phyloP scores from a whole-genome alignment of 2,113 vertebrate species.

The Gnathonemus echidnorhynchus region DNA sequence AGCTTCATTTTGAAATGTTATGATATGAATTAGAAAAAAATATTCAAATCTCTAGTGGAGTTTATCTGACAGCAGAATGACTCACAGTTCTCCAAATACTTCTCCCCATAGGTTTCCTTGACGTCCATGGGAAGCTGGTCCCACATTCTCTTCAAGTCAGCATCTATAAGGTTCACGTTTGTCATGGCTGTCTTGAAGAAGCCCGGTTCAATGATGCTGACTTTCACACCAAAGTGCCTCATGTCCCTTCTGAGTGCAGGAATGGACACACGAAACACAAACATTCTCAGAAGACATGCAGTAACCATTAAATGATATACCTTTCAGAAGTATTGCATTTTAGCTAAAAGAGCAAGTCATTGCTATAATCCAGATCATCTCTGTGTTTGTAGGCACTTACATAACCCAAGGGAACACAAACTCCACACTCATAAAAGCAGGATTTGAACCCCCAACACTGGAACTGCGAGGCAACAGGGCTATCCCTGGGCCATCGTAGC shows the following conservation, averaged over 20 bases:
- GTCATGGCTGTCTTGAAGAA: slow-evolving; percentile 65
- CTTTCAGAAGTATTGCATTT: not conserved
- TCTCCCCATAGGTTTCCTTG: slow-evolving; percentile 53
- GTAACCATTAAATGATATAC: not conserved
- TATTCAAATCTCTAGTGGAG: not conserved
- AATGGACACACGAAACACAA: not conserved
- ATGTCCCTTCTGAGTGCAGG: slow-evolving; percentile 63
- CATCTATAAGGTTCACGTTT: slow-evolving; percentile 46
- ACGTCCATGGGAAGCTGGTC: slow-evolving; percentile 50
- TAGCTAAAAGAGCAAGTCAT: not conserved
- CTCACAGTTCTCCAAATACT: slow-evolving; percentile 57
- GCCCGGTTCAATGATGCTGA: slow-evolving; percentile 65
- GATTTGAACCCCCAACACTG: not conserved
- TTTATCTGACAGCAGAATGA: not conserved
- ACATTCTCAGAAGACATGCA: not conserved
- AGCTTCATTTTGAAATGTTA: not conserved
- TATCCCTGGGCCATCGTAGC: not conserved
- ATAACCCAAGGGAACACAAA: not conserved
- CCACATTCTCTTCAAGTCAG: slow-evolving; percentile 54
- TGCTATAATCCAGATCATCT: not conserved
- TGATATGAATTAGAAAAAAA: not conserved
- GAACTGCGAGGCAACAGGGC: not conserved
- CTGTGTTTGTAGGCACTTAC: not conserved
- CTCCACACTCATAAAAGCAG: not conserved
- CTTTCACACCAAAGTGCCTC: slow-evolving; percentile 68